These are phyloP conservation scores for Heliangelus exortis DNA, from an alignment of 2,797 vertebrate species.

Conservation along the genomic window DNA sequence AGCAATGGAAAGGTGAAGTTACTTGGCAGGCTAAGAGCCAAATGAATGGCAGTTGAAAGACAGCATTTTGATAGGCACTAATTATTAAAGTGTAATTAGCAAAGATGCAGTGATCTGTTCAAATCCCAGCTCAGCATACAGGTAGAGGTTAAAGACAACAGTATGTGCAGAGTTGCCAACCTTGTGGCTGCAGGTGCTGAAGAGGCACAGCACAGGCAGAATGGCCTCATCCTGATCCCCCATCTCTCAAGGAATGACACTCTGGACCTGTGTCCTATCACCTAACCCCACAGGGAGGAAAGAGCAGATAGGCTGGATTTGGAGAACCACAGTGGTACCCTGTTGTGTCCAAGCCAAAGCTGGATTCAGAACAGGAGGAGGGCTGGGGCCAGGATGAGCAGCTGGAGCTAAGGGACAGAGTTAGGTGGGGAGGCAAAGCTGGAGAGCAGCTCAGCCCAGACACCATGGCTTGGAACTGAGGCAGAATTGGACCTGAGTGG, in stretches of 20 bases:
- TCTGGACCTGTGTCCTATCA: not conserved
- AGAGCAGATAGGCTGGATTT: not conserved
- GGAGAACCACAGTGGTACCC: not conserved
- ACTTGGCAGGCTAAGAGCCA: slow-evolving; percentile 44
- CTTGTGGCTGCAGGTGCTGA: not conserved
- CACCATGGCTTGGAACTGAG: not conserved
- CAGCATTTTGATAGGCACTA: slow-evolving; percentile 59
- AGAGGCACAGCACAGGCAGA: not conserved
- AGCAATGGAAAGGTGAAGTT: slow-evolving; percentile 42
- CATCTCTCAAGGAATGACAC: not conserved
- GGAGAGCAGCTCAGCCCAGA: not conserved
- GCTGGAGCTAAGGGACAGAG: not conserved
- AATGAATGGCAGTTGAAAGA: slow-evolving; percentile 55
- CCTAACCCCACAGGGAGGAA: not conserved
- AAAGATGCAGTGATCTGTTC: slow-evolving; percentile 43
- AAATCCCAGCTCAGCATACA: slow-evolving; percentile 48
- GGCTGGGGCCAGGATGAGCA: not conserved
- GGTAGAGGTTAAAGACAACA: slow-evolving; percentile 42
- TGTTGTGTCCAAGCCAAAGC: not conserved
- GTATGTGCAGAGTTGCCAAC: not conserved
- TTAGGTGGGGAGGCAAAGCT: not conserved
- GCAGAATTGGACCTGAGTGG: not conserved
- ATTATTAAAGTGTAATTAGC: slow-evolving; percentile 71
- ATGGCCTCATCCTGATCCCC: accelerated
- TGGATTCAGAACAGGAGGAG: not conserved